A percentile compares a stretch with the other conserved stretches of the same genome.
Conservation (phyloP, 2,113 vertebrate genomes). For the Gorsachius goisagi region DNA sequence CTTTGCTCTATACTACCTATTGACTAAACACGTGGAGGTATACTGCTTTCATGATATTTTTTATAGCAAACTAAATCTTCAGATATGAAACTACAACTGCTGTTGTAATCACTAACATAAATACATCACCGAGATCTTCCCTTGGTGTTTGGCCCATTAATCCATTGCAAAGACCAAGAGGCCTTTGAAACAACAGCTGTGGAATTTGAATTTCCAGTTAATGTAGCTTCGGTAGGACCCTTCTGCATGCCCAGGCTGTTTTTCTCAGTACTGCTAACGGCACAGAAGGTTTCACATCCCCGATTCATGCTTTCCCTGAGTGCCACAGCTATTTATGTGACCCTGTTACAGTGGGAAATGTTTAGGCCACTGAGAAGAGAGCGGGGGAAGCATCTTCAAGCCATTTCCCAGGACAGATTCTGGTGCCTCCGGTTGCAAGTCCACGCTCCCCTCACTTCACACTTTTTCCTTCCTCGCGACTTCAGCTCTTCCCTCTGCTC, state of each 20-base stretch:
- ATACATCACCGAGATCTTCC: neutral
- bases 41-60: neutral
- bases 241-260: neutral
- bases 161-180: neutral
- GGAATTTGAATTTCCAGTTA: neutral
- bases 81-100: neutral
- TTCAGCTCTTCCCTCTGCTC: neutral
- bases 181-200: neutral
- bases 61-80: neutral
- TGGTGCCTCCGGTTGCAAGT: neutral
- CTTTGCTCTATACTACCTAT: neutral
- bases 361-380: neutral
- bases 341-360: neutral
- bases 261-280: neutral
- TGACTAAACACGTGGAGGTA: neutral
- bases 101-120: neutral
- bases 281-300: neutral
- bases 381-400: neutral
- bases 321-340: neutral
- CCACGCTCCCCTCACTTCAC: neutral
- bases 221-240: neutral
- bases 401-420: neutral
- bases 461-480: neutral
- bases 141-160: neutral
- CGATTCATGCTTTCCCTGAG: neutral